Evolutionary conservation across 2,797 vertebrate genomes (phyloP), one percentile per base, ranked within the genome.

Genomic region (Malurus splendens): DNA sequence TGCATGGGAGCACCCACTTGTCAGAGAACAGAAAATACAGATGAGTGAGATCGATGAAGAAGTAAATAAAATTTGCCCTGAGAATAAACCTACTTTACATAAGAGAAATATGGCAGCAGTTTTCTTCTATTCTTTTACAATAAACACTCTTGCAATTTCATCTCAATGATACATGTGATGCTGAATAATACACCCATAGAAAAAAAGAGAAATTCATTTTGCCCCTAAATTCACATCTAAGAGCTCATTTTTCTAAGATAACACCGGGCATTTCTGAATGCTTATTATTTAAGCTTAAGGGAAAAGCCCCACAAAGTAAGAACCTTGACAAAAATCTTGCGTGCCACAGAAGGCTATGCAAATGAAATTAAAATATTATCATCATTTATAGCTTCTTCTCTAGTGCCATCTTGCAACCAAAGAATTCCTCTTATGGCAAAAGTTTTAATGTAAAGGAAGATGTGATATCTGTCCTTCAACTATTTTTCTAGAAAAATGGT

Each of bases 301-400:
- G 47, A 6, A 47, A 75, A 38, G 28, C 0, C 0, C 0, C 7
- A 52, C 7, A 59, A 56, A 44, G 19, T 28, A 61, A 66, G 14
- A 10, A 61, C 25, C 36, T 52, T 42, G 17, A 76, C 18, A 66
- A 75, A 78, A 71, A 83, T 16, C 23, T 57, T 32, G 5, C 32
- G 33, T 25, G 7, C 12, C 55, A 65, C 7, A 51, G 32, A 72
- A 71, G n/a, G 7, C 3, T 16, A 55, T 9, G 10, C 6, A 76
- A 75, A 61, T 33, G 39, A 25, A 51, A 56, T 27, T 13, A 2
- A 10, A 18, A 32, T 52, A 20, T 28, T 62, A 52, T n/a, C 0
- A 61, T 24, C 18, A 47, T 51, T 72, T 32, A 55, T 9, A 47
- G 16, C 23, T 55, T 68, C 25, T 65, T 78, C 16, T 71, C 17